Evolutionary conservation across 2,797 vertebrate genomes (phyloP), one percentile per base, ranked within the genome.

Genomic region (Champsocephalus gunnari): DNA sequence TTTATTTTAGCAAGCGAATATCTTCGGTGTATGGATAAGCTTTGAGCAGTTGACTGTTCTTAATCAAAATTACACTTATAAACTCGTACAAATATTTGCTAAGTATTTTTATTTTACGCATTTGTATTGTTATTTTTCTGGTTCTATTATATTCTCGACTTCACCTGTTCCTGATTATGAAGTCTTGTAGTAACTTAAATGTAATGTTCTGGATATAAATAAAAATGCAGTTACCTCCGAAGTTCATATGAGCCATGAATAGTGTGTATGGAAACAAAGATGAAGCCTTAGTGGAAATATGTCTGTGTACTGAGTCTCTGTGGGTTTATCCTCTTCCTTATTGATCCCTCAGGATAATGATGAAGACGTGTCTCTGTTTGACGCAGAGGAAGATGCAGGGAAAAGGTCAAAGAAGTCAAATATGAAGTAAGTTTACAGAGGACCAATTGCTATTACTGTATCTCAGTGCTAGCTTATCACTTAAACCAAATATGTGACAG

Each of bases 291-390:
- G 64, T 0, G 44, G 7, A 69, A 5, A 47, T 19, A 10, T 5
- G 21, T 55, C 21, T 56, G 5, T 53, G 38, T 13, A 8, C 34
- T 19, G 3, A 17, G 45, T 71, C 73, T 58, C 71, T 0, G 0
- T 34, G 7, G 73, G 9, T 73, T 62, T 1, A 58, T 8, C 0
- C 1, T 87, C 64, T 81, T 90, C 34, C 66, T 87, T 68, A n/a
- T 77, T 71, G 49, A 51, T 83, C 76, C 71, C 71, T 48, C 80
- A 99, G 98, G 96, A 97, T 77, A 95, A 97, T 43, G 97, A 99
- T 45, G 97, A 98, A 82, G 97, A 99, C 2, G 96, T 99, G 79
- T 96, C 98, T 66, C 94, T 99, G 58, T 99, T 99, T 68, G 98
- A 99, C 73, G 96, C 97, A 0, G 97, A 99, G 87, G 97, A 98